Evolutionary conservation across 2,797 vertebrate genomes (phyloP), one percentile per base, ranked within the genome.

Genomic region (Pelochelys cantorii): DNA sequence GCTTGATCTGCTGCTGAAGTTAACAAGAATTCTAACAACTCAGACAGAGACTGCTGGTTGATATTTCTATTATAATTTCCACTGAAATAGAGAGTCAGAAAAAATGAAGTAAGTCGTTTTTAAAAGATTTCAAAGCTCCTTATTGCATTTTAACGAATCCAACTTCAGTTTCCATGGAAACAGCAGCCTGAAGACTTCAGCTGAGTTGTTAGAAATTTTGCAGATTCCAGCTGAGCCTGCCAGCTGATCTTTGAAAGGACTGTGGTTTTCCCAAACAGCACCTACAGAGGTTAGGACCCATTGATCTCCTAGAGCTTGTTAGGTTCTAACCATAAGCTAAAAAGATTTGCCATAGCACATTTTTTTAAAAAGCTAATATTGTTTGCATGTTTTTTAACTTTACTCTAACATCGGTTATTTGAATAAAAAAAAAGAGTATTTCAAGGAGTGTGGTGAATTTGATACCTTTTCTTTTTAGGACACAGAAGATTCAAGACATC

Each of bases 121-220:
- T 7, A 75, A n/a, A 88, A 88, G 60, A 42, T 84, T 85, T 89
- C 60, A 17, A 77, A 52, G 56, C n/a, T 54, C 2, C 2, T 79
- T 93, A 56, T 56, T 84, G 89, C 68, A 9, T 52, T 88, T 89
- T 29, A 92, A 85, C 42, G 34, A 92, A 71, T 79, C 60, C 31
- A 85, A 5, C 20, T 92, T 92, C 37, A 7, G 59, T 92, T 94
- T 42, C 75, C 62, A 27, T 84, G 75, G 86, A 87, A 95, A 93
- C 68, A 89, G 31, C 8, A 79, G 37, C 15, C 55, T 56, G 81
- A 92, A 86, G 83, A 71, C 68, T 85, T 93, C 60, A 29, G 27
- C 71, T 68, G n/a, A 52, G 87, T 57, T 79, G 56, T 81, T 85
- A 34, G 87, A 85, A 18, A 71, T 71, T 71, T 37, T 71, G 57